Conservation (phyloP, 2,797 vertebrate species). For the Cyprinella venusta region DNA sequence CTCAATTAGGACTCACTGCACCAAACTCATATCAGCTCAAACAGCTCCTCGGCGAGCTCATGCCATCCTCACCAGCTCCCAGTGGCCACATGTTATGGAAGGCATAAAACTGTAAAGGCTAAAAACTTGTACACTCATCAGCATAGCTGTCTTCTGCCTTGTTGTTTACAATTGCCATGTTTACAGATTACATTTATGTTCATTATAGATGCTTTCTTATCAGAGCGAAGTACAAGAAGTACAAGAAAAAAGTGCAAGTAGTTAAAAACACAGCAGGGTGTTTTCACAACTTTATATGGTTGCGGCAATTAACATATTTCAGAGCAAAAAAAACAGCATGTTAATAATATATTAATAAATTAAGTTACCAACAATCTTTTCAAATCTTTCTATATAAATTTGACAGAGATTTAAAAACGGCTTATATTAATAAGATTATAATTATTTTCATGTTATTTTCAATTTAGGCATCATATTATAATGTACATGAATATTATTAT, state of each 20-base stretch:
- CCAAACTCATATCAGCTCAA: conserved; percentile 37
- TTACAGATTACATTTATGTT: conserved; percentile 3
- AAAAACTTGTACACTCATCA: no score
- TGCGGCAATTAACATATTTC: neutral
- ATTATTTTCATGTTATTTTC: no score
- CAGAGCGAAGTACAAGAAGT: neutral
- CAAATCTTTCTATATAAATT: no score
- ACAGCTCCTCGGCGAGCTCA: conserved; percentile 24
- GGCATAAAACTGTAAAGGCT: neutral
- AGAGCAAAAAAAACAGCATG: neutral
- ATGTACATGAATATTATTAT: no score
- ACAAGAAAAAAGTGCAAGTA: neutral
- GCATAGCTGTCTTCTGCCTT: no score
- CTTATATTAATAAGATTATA: no score
- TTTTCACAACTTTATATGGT: neutral
- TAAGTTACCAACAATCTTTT: no score
- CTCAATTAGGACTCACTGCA: conserved; percentile 45
- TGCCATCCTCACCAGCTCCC: neutral
- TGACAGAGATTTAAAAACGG: no score
- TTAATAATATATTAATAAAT: neutral
- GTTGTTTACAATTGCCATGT: neutral
- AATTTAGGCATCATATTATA: no score
- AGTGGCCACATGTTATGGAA: conserved; percentile 21
- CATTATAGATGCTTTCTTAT: neutral
- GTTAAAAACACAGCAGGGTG: neutral